Conservation (phyloP, 2,797 vertebrate species). For the Sebastiscus tertius region DNA sequence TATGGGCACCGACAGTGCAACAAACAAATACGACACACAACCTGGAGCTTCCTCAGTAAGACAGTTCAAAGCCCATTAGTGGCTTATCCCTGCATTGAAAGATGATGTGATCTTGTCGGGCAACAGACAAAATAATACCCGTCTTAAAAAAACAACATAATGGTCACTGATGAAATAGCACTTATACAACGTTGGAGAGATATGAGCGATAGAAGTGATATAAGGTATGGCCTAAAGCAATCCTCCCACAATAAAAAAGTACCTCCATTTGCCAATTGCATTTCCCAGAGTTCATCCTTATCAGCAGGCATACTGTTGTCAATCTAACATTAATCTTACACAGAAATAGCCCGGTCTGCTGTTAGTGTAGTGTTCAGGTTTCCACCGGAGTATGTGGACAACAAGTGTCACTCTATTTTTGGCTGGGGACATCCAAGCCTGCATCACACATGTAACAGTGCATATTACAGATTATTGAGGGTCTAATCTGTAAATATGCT, state of each 20-base stretch:
- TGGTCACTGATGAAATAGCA: conserved; percentile 33
- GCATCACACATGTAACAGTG: not conserved
- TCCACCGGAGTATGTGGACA: not conserved
- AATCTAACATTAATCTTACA: conserved; percentile 19
- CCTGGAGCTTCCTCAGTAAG: conserved; percentile 22
- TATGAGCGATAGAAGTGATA: conserved; percentile 6
- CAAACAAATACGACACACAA: conserved; percentile 19
- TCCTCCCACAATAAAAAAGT: conserved; percentile 29
- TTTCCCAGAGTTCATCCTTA: conserved; percentile 15
- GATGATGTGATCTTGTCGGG: conserved; percentile 22
- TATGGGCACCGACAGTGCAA: not conserved
- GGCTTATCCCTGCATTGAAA: conserved; percentile 8
- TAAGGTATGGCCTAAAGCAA: conserved; percentile 5
- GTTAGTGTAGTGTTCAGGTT: not conserved
- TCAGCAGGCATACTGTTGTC: not conserved
- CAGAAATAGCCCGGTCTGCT: not conserved
- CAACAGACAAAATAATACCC: conserved; percentile 8
- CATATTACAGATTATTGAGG: not conserved
- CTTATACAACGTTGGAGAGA: conserved; percentile 14
- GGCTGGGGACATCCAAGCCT: not conserved
- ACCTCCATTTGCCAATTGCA: conserved; percentile 18
- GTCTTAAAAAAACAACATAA: conserved; percentile 11
- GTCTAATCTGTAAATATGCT: not conserved
- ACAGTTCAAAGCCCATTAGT: conserved; percentile 23
- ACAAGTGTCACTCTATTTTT: not conserved